These are phyloP conservation scores for Anas platyrhynchos DNA, from an alignment of 2,113 vertebrate genomes.

Conservation along the genomic window DNA sequence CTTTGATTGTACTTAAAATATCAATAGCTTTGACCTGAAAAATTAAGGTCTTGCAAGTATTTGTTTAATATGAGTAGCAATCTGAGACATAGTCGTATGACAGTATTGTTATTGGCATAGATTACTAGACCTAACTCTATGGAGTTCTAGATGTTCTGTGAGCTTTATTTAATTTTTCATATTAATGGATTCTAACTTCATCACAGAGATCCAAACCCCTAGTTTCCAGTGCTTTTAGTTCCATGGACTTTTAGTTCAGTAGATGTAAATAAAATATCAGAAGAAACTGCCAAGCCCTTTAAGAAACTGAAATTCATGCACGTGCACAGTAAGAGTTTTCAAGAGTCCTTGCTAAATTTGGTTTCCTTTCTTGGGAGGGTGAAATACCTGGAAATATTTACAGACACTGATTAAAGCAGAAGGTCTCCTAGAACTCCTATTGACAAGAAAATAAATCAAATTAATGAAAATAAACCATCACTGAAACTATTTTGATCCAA, in stretches of 20 bases:
- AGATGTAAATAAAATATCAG: not conserved
- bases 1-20: not conserved
- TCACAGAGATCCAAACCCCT: not conserved
- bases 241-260: not conserved
- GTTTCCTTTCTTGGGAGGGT: not conserved
- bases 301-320: not conserved
- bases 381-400: not conserved
- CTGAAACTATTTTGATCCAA: not conserved
- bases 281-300: not conserved
- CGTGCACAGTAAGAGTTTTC: not conserved
- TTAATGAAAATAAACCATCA: not conserved
- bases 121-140: not conserved
- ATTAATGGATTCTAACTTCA: not conserved
- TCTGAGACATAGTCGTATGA: not conserved
- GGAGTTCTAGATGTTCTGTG: not conserved
- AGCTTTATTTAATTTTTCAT: not conserved
- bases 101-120: not conserved
- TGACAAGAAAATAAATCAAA: not conserved
- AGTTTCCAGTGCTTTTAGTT: not conserved
- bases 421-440: not conserved
- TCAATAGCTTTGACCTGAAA: not conserved
- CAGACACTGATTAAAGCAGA: not conserved
- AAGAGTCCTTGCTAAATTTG: not conserved
- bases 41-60: not conserved
- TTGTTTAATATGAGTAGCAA: not conserved